A percentile compares a stretch with the other conserved stretches of the same genome.
These are phyloP conservation scores for Marisa cornuarietis DNA, from an alignment of 1,140 invertebrate genomes.

Conservation along the genomic window DNA sequence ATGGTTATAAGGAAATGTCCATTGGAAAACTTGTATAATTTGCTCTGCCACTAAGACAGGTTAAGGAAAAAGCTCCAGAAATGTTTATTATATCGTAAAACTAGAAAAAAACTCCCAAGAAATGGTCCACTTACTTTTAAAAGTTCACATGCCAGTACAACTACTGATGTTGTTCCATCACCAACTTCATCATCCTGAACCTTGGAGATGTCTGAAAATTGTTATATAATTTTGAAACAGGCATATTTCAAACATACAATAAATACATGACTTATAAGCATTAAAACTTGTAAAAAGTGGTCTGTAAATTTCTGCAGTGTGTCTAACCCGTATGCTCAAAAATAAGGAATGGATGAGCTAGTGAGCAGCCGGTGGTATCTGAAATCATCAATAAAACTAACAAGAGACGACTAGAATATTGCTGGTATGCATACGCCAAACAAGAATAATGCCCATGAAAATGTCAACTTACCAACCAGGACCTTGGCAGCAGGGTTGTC, in stretches of 20 bases:
- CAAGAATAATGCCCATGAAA: neutral
- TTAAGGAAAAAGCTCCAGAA: too few relatives aligned
- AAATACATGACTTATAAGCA: neutral
- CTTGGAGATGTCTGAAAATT: constrained; percentile 86
- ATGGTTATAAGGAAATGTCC: too few relatives aligned
- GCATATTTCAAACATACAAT: neutral
- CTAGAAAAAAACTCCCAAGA: too few relatives aligned
- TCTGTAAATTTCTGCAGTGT: neutral
- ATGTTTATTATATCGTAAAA: too few relatives aligned
- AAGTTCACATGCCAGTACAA: constrained; percentile 94
- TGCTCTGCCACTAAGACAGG: too few relatives aligned
- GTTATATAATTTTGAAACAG: neutral
- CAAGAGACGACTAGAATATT: neutral
- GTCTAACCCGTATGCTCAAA: neutral
- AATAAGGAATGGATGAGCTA: neutral
- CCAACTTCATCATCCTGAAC: constrained; percentile 99
- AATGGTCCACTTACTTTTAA: constrained; percentile 71
- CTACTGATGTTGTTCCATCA: constrained; percentile 99
- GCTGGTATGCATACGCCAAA: constrained; percentile 6
- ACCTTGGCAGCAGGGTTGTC: constrained; percentile 99
- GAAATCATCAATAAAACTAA: neutral
- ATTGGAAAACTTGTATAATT: too few relatives aligned
- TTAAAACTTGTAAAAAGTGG: neutral
- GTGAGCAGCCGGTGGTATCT: neutral
- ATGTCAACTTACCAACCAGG: constrained; percentile 75